Percentiles rank a stretch among this genome's conserved stretches.
Conservation (phyloP, 2,113 vertebrate species). For the Tachycineta bicolor region DNA sequence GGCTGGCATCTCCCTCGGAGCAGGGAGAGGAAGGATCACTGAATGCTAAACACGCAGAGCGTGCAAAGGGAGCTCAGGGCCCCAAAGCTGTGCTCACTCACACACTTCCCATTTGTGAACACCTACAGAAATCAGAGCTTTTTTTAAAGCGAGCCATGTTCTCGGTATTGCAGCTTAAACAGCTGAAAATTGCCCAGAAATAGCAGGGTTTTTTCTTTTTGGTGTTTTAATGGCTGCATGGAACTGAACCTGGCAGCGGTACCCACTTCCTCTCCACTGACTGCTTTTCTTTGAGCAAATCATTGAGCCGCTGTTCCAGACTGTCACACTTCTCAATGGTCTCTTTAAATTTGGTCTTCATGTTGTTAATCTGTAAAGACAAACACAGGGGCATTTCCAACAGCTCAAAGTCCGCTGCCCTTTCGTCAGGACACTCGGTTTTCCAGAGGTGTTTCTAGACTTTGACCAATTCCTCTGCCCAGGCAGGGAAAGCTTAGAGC, state of each 20-base stretch:
- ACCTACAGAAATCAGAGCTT: constrained; percentile 31
- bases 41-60: neutral
- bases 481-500: neutral
- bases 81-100: neutral
- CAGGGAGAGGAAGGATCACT: neutral
- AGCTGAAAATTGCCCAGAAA: constrained; percentile 16
- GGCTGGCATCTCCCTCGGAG: neutral
- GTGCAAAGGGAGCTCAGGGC: neutral
- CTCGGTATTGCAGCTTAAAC: constrained; percentile 19
- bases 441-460: neutral
- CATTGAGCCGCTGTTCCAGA: constrained; percentile 88
- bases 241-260: constrained; percentile 12
- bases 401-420: neutral
- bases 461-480: neutral
- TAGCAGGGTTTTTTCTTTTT: neutral
- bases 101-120: constrained; percentile 10
- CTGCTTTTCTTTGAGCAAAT: constrained; percentile 92
- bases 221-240: constrained; percentile 29
- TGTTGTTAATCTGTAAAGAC: constrained; percentile 91
- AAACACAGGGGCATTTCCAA: constrained; percentile 54
- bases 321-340: constrained; percentile 97
- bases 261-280: constrained; percentile 92
- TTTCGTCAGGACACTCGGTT: neutral
- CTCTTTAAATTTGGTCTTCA: constrained; percentile 99
- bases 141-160: neutral